Percentiles rank a stretch among this genome's conserved stretches.
These are phyloP conservation scores for Synanthedon tipuliformis DNA, from an alignment of 2,888 invertebrate genomes.

Conservation along the genomic window DNA sequence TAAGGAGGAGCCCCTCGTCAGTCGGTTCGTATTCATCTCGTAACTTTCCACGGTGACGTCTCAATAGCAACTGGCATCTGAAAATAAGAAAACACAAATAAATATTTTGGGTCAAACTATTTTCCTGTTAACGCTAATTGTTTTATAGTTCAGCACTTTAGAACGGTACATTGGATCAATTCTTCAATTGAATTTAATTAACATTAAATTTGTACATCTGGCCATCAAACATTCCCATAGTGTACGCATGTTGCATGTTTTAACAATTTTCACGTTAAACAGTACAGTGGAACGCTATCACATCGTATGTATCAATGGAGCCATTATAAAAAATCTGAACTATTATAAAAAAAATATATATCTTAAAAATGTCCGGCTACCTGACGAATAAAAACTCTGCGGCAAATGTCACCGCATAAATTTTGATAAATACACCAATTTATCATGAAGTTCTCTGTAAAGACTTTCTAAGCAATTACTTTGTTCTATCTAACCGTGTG, in stretches of 20 bases:
- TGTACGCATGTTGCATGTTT: not conserved
- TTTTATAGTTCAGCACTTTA: constrained; percentile 25
- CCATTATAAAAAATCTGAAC: too few species aligned
- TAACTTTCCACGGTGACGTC: constrained; percentile 56
- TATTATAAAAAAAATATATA: too few species aligned
- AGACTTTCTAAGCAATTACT: too few species aligned
- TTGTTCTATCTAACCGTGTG: constrained; percentile 5
- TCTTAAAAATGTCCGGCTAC: too few species aligned
- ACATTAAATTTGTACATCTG: constrained; percentile 25
- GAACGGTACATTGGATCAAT: constrained; percentile 26
- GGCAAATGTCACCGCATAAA: constrained; percentile 9
- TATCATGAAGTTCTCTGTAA: too few species aligned
- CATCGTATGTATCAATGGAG: too few species aligned
- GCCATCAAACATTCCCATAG: constrained; percentile 10
- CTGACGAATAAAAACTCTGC: not conserved
- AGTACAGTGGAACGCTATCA: not conserved
- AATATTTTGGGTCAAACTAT: constrained; percentile 24
- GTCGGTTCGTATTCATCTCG: constrained; percentile 55
- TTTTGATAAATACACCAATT: too few species aligned
- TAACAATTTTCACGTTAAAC: not conserved
- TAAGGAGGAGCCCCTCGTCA: constrained; percentile 52
- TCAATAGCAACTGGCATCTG: constrained; percentile 57
- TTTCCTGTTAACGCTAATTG: constrained; percentile 39
- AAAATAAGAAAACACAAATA: constrained; percentile 22
- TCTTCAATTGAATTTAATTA: constrained; percentile 41